Base-by-base conservation (phyloP, 2,888 invertebrate species). In the Rhagonycha fulva region DNA sequence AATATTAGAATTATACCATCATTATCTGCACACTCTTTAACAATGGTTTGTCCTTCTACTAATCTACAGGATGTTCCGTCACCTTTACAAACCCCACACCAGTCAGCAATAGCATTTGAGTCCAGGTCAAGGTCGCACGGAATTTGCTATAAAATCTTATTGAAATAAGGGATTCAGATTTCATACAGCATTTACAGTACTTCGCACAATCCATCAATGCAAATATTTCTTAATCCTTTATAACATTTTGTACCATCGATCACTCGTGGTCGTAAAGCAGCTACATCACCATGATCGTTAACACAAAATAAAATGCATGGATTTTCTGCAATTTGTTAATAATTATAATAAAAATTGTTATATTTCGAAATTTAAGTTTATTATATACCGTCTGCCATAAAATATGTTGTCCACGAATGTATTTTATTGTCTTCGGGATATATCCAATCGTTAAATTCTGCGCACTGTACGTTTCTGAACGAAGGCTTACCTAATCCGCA, bases 1-100 rank as follows among this genome's bases (percentile, higher is more conserved):
- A 47, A 10, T 32, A 60, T 11, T 19, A 72, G 11, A 5, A 14
- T 26, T 2, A 19, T 69, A 72, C 75, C 12, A 30, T 72, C 63
- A 24, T 70, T 30, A n/a, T 24, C 70, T 7, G 61, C 24, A 11
- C n/a, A 9, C 2, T 62, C 30, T 24, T 47, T n/a, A 9, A 70
- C 4, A 32, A n/a, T 7, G 2, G n/a, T 11, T 28, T 79, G 76
- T 23, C 87, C 87, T 74, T 84, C 84, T 60, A 84, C 83, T 5
- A 87, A 78, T 3, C 81, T 81, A 80, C 88, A 93, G 10, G 90
- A 89, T 7, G 89, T 89, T 80, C 91, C 91, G 84, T 92, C 90
- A 1, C 93, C 93, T 24, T 90, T 91, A 85, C 93, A 93, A 23
- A 92, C 89, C 2, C 92, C 92, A 84, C 93, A 93, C 74, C 87